Evolutionary conservation across 2,113 vertebrate genomes (phyloP).

Genomic region (Orientallactaga bullata): DNA sequence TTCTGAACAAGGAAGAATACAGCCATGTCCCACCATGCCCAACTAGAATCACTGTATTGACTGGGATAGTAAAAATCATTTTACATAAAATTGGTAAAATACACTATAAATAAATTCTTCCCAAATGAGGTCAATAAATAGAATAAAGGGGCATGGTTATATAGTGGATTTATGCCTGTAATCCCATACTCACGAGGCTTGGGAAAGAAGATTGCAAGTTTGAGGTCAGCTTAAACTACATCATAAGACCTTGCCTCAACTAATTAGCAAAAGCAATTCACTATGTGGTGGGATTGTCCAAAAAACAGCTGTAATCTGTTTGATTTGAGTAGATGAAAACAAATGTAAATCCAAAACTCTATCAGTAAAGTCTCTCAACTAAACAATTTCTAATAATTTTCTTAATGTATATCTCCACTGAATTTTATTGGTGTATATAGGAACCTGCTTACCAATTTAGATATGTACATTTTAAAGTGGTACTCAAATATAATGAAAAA

Average conservation of each 20-base stretch:
- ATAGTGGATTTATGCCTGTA: not conserved
- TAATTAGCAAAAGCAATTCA: not conserved
- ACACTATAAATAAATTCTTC: not conserved
- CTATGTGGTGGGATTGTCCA: not conserved
- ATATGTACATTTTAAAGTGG: slow-evolving; percentile 25
- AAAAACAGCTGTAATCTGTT: slow-evolving; percentile 5
- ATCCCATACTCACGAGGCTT: not conserved
- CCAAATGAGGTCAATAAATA: slow-evolving; percentile 14
- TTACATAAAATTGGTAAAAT: not conserved
- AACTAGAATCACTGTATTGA: not conserved
- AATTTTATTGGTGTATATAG: not conserved
- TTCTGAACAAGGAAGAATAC: not conserved
- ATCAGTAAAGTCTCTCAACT: not conserved
- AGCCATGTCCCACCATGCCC: not conserved
- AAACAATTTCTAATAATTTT: not conserved
- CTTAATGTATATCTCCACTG: not conserved
- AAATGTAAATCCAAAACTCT: not conserved
- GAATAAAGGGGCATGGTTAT: not conserved
- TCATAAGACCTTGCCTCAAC: not conserved
- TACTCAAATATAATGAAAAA: slow-evolving; percentile 31
- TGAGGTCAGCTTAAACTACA: not conserved
- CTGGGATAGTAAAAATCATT: not conserved
- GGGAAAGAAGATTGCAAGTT: not conserved
- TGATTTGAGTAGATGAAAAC: not conserved
- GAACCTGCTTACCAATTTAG: not conserved